Conservation (phyloP, 2,113 vertebrate species). For the Hypocryptadius cinnamomeus region DNA sequence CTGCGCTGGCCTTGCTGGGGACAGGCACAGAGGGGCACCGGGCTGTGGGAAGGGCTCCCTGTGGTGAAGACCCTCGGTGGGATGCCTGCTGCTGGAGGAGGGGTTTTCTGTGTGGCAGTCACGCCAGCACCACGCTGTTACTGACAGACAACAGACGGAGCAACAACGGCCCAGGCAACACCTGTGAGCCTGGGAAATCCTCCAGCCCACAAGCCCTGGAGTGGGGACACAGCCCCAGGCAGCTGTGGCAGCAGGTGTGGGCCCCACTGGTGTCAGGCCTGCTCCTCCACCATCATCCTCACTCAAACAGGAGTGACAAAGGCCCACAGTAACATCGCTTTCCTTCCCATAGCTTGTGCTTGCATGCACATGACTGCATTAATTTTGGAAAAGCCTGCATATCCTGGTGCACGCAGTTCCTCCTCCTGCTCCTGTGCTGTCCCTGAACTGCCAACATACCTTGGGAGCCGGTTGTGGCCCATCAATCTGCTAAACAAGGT, state of each 20-base stretch:
- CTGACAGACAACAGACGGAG: neutral
- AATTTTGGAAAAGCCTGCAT: neutral
- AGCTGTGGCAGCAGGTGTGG: conserved; percentile 29
- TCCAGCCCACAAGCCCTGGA: neutral
- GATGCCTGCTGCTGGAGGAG: neutral
- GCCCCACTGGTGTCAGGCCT: neutral
- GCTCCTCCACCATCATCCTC: neutral
- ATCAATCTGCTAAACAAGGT: neutral
- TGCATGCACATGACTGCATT: neutral
- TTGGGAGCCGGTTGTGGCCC: neutral
- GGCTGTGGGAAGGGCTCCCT: neutral
- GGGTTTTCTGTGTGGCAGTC: neutral
- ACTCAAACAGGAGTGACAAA: neutral
- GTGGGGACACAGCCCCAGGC: neutral
- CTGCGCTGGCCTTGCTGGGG: neutral
- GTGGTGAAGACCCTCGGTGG: fast-evolving
- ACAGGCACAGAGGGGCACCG: neutral
- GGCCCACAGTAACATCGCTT: fast-evolving
- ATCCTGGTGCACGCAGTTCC: fast-evolving
- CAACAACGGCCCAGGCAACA: neutral
- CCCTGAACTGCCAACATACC: neutral
- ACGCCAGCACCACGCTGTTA: fast-evolving
- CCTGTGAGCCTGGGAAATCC: neutral
- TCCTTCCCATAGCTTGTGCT: neutral
- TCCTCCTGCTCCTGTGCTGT: neutral